Evolutionary conservation across 2,888 invertebrate species (phyloP), one percentile per base, ranked within the genome.

Genomic region (Hydriomena furcata): DNA sequence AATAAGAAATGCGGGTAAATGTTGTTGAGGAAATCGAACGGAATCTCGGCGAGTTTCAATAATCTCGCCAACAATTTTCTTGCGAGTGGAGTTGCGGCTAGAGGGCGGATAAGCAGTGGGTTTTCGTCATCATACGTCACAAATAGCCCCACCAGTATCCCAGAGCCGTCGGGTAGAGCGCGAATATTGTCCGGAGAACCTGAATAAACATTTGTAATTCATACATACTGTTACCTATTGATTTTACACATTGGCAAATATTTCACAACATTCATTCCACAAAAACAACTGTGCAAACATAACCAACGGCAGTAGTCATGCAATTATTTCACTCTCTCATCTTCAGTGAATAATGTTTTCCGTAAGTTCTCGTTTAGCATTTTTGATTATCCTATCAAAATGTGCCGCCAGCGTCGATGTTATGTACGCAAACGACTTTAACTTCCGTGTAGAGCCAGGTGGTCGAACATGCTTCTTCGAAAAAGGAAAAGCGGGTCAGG

Each of bases 161-260:
- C 95, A 2, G 94, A 94, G 10, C 92, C 91, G 55, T 94, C 93
- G 11, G 92, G 92, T 13, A 89, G 63, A 1, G 64, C 65, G 8
- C 82, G 82, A 8, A 92, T 32, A 63, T 95, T 96, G 81, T 96
- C 96, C 0, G 95, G 94, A 7, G 92, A 53, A 41, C 93, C 91
- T 90, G 69, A 7, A 5, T 27, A 36, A 35, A 45, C 31, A 45
- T 3, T 31, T 5, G 17, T 13, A 30, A 17, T 1, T 35, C n/a
- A n/a, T n/a, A n/a, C n/a, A n/a, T n/a, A n/a, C n/a, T n/a, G n/a
- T n/a, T n/a, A n/a, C n/a, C n/a, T 8, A 44, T 23, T 23, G 7
- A 31, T 20, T 17, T 21, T 13, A 32, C 11, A 24, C 10, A 10
- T 5, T 24, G 2, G 2, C 1, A 6, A 11, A 20, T 2, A 12